Conservation (phyloP, 2,888 invertebrate genomes). For the Melieria omissa region DNA sequence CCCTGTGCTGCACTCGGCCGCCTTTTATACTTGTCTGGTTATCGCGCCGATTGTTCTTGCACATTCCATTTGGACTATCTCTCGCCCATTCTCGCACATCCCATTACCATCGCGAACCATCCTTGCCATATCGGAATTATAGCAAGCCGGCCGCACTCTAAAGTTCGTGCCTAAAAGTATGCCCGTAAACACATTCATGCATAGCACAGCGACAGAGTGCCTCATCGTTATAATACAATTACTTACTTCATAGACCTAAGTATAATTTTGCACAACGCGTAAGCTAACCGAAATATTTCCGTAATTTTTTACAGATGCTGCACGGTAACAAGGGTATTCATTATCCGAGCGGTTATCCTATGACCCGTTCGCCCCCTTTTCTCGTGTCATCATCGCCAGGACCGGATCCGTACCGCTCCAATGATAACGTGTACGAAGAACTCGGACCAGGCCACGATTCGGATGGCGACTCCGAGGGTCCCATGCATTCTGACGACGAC, state of each 20-base stretch:
- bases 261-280: background rate
- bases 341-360: conserved; percentile 73
- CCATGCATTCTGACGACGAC: conserved; percentile 82
- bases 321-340: conserved; percentile 66
- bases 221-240: too few species aligned
- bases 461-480: conserved; percentile 73
- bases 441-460: conserved; percentile 73
- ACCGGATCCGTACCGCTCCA: conserved; percentile 72
- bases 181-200: too few species aligned
- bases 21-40: too few species aligned
- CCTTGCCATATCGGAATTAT: too few species aligned
- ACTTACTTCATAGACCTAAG: background rate
- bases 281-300: background rate
- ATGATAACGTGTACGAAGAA: conserved; percentile 87
- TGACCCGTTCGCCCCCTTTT: conserved; percentile 72
- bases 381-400: conserved; percentile 78
- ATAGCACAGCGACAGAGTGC: too few species aligned
- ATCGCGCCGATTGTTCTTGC: too few species aligned
- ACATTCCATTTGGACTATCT: too few species aligned
- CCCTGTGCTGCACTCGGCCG: too few species aligned
- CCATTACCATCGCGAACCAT: too few species aligned
- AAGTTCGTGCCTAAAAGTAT: too few species aligned
- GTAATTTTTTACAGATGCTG: conserved; percentile 51
- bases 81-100: too few species aligned
- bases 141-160: too few species aligned